Base-by-base conservation (phyloP, 2,888 invertebrate genomes). In the Epirrhoe tristata region DNA sequence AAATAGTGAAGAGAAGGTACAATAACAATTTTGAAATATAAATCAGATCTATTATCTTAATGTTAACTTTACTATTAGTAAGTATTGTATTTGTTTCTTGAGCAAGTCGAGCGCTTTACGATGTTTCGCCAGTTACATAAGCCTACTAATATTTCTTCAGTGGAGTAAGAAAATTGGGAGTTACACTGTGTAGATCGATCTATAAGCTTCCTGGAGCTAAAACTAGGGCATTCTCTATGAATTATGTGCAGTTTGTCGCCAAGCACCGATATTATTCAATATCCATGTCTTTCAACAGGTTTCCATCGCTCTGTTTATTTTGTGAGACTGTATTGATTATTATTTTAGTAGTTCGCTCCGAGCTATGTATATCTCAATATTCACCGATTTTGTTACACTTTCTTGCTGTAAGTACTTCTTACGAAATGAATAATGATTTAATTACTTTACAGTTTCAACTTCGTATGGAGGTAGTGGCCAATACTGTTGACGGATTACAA, bases 201-300 rank as follows among this genome's bases (percentile, higher is more conserved):
- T 52, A 65, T 24, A n/a, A n/a, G 77, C 78, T 83, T 83, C 83
- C 83, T 81, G 72, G 76, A 70, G 71, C 57, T 69, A 69, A 76
- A 83, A 75, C 70, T 83, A 73, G 82, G 77, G 70, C 80, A 77
- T 69, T 76, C 58, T 59, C 75, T 79, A 74, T 81, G 77, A 80
- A 77, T 80, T 80, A 78, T 77, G 77, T 73, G 65, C 58, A 62
- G 59, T 63, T 64, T 67, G 66, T 71, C 62, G 60, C 43, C 31
- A 60, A 53, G 52, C 60, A 51, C 48, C 48, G 48, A 58, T n/a
- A 68, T 68, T 68, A 68, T 68, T 74, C 67, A 72, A 74, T 69
- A 70, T 57, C 43, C 53, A 61, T 60, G 51, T 14, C 36, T 52
- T 59, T 12, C 39, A 66, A 58, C 63, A 14, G 72, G 76, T 77